Percentiles rank a stretch among this genome's conserved stretches.
Evolutionary conservation across 2,888 invertebrate species (phyloP).

Genomic region (Ariolimax columbianus): DNA sequence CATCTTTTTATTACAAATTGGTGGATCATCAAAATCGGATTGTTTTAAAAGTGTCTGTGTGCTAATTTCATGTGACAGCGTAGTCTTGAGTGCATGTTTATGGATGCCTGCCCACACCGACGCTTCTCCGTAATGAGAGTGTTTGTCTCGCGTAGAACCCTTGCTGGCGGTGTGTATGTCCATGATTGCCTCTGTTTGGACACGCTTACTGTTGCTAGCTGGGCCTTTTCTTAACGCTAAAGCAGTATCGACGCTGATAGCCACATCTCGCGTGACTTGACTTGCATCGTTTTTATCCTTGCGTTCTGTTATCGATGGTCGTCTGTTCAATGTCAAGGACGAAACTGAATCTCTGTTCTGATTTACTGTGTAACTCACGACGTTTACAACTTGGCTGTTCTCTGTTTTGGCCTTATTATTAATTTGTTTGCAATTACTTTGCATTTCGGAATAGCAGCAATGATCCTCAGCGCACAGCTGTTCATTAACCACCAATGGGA

Average conservation of each 20-base stretch:
- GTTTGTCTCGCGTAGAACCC: neutral
- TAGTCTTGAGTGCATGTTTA: neutral
- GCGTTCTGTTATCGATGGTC: too few relatives aligned
- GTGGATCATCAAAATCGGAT: neutral
- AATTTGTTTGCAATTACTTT: neutral
- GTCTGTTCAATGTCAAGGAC: neutral
- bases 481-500: neutral
- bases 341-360: neutral
- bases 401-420: neutral
- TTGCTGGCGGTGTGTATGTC: neutral
- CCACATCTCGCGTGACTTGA: too few relatives aligned
- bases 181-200: neutral
- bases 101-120: neutral
- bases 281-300: too few relatives aligned
- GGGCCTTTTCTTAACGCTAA: too few relatives aligned
- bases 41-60: neutral
- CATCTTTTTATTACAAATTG: neutral
- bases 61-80: neutral
- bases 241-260: neutral
- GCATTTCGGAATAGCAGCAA: neutral
- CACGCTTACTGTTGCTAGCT: neutral
- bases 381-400: too few relatives aligned
- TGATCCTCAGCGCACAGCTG: neutral
- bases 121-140: neutral
- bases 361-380: too few relatives aligned